Evolutionary conservation across 2,797 vertebrate genomes (phyloP), one percentile per base, ranked within the genome.

Genomic region (Gadopsis bispinosus): DNA sequence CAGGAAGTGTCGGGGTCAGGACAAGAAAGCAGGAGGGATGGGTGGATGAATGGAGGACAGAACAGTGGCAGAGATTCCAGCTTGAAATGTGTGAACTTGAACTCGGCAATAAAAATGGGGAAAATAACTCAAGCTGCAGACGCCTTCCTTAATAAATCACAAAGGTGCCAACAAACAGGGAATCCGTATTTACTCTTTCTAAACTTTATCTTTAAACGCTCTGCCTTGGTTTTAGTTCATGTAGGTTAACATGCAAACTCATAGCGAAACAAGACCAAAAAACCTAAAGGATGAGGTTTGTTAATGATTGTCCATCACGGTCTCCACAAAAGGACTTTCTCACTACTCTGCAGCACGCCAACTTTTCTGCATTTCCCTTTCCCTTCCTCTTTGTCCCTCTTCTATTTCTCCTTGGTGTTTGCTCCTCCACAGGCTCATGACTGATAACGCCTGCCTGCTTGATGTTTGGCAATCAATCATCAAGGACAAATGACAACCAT

Each of bases 1-100:
- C 84, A 93, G 93, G 91, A 94, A 92, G 85, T 89, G 79, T 66
- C 4, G 43, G 87, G 88, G 87, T 92, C 87, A 81, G 67, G 75
- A 70, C 13, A 31, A 68, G 71, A 88, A 75, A 87, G 81, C 65
- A 54, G 76, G 69, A 79, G 53, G 66, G 55, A 72, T 22, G 80
- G 62, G 51, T 39, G 74, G 58, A 79, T 86, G 76, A 83, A 87
- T 78, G 43, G 71, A 77, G 33, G 41, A 64, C 41, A n/a, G 63
- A 51, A 67, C 14, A 70, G 63, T 65, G 64, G 65, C 67, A 48
- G 54, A 31, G 51, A 70, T 70, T 79, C 50, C 70, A 76, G 51
- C 50, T 69, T 29, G 29, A 80, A 54, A 45, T 60, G 63, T 35
- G 62, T 91, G 87, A 94, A 92, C 87, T 91, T 92, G 86, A 92